Conservation (phyloP, 2,797 vertebrate genomes). For the Anguilla megastoma region DNA sequence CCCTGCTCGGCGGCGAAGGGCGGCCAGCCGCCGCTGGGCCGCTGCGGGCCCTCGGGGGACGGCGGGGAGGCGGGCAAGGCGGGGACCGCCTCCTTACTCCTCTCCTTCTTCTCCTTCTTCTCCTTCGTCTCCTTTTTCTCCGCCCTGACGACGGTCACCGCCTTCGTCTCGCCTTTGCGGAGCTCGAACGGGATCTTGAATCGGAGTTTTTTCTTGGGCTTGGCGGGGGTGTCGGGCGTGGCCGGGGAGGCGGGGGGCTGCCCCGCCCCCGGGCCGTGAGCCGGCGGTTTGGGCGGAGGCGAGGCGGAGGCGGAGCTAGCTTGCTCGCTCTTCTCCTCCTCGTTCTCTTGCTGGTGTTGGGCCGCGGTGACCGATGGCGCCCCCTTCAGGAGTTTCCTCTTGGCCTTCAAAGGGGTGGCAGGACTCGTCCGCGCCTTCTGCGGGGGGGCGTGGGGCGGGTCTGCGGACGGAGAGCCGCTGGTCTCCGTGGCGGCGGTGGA, state of each 20-base stretch:
- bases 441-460: neutral
- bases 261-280: neutral
- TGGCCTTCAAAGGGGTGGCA: neutral
- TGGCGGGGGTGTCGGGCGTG: neutral
- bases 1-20: constrained; percentile 65
- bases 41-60: neutral
- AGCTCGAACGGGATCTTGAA: neutral
- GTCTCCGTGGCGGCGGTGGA: neutral
- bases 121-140: neutral
- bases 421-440: neutral
- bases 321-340: neutral
- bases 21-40: constrained; percentile 48
- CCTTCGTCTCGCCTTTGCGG: neutral
- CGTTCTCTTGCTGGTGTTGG: neutral
- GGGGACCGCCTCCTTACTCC: neutral
- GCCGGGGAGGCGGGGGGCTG: neutral
- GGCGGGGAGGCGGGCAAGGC: neutral
- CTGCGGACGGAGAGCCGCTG: neutral
- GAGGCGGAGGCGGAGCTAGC: too few species aligned
- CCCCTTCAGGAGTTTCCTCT: neutral
- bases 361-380: too few species aligned
- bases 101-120: neutral
- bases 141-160: neutral
- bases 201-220: constrained; percentile 17
- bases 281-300: too few species aligned